Evolutionary conservation across 2,888 invertebrate genomes (phyloP), one percentile per base, ranked within the genome.

Genomic region (Drosophila leonis): DNA sequence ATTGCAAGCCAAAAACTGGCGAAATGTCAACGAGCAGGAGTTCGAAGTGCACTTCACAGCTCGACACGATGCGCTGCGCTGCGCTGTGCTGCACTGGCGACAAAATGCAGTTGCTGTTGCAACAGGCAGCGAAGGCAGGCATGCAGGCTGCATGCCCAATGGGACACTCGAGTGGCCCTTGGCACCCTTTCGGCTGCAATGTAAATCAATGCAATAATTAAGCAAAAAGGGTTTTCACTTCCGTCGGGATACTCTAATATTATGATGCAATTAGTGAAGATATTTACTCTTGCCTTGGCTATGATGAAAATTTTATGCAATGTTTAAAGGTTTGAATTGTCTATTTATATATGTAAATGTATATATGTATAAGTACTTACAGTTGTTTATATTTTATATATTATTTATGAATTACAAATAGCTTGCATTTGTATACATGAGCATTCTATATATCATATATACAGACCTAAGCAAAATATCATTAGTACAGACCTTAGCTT

Each of bases 161-260:
- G 75, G 73, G 78, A 66, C 64, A 70, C 71, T 82, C 56, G 75
- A 82, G 79, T 71, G 70, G 72, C 46, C 54, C 68, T 74, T 65
- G n/a, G 59, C 79, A 42, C 35, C 66, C 67, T 65, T 66, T 42
- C 7, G 24, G 42, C 59, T 61, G 67, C 77, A 52, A 51, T 65
- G 63, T 75, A 80, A 90, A 90, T 87, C 86, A 87, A 90, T 87
- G 89, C 86, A 87, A 86, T 90, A 87, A 87, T 87, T 87, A 87
- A 90, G 90, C 75, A 88, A 59, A 90, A 70, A 51, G 67, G 46
- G 69, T 72, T 54, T 24, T 15, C 42, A 9, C 66, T 48, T 46
- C 9, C 27, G 7, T 15, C 2, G 18, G 24, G 15, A 18, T 65
- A 39, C 35, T 61, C n/a, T 20, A 7, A 31, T 20, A 33, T 39